Evolutionary conservation across 2,888 invertebrate genomes (phyloP), one percentile per base, ranked within the genome.

Genomic region (Epiblema foenella): DNA sequence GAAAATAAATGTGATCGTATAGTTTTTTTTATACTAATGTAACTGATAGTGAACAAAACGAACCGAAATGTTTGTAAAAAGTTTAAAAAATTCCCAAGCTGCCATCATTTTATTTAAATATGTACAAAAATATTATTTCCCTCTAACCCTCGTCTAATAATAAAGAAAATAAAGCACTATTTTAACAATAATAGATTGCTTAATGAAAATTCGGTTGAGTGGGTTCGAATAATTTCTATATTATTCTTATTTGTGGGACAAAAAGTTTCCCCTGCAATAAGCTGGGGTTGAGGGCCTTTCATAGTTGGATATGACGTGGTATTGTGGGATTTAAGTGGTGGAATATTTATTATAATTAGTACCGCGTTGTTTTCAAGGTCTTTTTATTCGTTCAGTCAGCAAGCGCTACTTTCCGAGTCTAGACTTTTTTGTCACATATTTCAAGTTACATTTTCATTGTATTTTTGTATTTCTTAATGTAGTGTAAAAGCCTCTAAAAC

Each of bases 141-240:
- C 10, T 33, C 46, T 46, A 46, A 46, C 46, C 46, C 46, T 64
- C 62, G 17, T 15, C n/a, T 54, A 58, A 56, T 67, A 58, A 37
- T 49, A 33, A 64, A 49, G 5, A 59, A 58, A 75, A 62, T 68
- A 58, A 73, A 76, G 76, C 73, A 62, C 71, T 65, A 64, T 65
- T 73, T 74, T 72, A 68, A 74, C 73, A 78, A 79, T 78, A 79
- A 77, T 77, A 77, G 54, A 77, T 72, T 75, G 75, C 75, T 74
- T 79, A 78, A 81, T 82, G 77, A 77, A 78, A 81, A 78, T 75
- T 73, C 79, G 76, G 75, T 77, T 70, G 76, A 79, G 73, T 71
- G 77, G 74, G 65, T 74, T 68, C 77, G 73, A 77, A 80, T 78
- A 74, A 79, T 76, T 77, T 75, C 68, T 70, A 69, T 77, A 75